A percentile compares a stretch with the other conserved stretches of the same genome.
Conservation (phyloP, 2,113 vertebrate species). For the Glaucidium brasilianum region DNA sequence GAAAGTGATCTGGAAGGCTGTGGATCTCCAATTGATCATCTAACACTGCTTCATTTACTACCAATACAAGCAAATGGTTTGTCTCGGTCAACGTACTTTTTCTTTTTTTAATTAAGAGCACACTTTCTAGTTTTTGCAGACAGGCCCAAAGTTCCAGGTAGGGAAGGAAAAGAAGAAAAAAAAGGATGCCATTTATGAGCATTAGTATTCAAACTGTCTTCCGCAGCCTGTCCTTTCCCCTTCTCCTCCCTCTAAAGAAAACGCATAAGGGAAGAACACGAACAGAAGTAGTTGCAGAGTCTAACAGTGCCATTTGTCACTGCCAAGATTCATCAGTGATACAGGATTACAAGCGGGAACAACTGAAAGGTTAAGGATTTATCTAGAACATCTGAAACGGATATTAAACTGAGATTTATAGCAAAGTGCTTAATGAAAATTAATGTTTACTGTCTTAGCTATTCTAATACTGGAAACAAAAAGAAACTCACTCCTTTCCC, state of each 20-base stretch:
- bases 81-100: not conserved
- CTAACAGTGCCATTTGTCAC: conserved; percentile 36
- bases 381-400: conserved; percentile 39
- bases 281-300: not conserved
- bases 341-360: conserved; percentile 6
- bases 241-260: not conserved
- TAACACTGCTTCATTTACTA: not conserved
- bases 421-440: conserved; percentile 17
- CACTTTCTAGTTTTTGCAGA: not conserved
- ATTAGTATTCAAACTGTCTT: not conserved
- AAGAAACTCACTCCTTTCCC: not conserved
- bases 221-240: not conserved
- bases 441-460: not conserved
- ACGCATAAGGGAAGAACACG: not conserved
- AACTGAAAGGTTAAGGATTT: conserved; percentile 58
- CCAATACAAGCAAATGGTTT: not conserved
- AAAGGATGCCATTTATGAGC: not conserved
- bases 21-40: not conserved
- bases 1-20: not conserved
- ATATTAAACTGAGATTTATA: conserved; percentile 54
- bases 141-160: not conserved
- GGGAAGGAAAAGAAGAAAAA: not conserved
- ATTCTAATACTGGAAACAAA: not conserved
- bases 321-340: conserved; percentile 37
- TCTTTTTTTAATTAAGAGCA: too few relatives aligned